These are phyloP conservation scores for Athene cunicularia DNA, from an alignment of 2,113 vertebrate species.

Conservation along the genomic window DNA sequence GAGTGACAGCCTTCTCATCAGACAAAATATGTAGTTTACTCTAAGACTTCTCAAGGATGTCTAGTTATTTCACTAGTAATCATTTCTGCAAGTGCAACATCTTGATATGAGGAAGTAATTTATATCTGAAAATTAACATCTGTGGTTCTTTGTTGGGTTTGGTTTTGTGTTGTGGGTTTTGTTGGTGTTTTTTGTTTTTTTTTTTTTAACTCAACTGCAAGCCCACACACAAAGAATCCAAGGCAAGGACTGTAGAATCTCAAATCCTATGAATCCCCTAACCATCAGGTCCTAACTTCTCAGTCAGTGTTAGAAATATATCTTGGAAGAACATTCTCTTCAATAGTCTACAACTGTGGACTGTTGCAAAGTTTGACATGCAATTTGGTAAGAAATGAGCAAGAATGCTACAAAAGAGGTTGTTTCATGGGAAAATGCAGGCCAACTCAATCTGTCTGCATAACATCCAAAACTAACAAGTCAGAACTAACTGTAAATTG, in stretches of 20 bases:
- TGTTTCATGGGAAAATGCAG: not conserved
- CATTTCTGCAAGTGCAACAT: not conserved
- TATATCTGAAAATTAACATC: not conserved
- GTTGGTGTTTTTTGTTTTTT: no score
- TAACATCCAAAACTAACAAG: not conserved
- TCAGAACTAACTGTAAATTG: not conserved
- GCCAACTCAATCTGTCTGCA: not conserved
- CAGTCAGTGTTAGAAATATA: not conserved
- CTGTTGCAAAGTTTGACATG: not conserved
- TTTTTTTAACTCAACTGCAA: not conserved
- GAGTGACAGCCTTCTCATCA: not conserved
- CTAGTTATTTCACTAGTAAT: not conserved
- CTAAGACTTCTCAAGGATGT: not conserved
- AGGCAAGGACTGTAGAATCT: not conserved
- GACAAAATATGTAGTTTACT: not conserved
- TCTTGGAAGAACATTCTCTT: not conserved
- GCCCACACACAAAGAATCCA: not conserved
- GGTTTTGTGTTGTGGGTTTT: not conserved
- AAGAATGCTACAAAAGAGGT: not conserved
- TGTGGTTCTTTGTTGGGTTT: fast-evolving
- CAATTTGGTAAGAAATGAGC: not conserved
- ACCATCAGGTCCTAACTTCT: not conserved
- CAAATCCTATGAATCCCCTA: not conserved
- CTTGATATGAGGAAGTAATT: not conserved
- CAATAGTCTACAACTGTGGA: not conserved